These are phyloP conservation scores for Euclidia mi DNA, from an alignment of 2,888 invertebrate species.

Conservation along the genomic window DNA sequence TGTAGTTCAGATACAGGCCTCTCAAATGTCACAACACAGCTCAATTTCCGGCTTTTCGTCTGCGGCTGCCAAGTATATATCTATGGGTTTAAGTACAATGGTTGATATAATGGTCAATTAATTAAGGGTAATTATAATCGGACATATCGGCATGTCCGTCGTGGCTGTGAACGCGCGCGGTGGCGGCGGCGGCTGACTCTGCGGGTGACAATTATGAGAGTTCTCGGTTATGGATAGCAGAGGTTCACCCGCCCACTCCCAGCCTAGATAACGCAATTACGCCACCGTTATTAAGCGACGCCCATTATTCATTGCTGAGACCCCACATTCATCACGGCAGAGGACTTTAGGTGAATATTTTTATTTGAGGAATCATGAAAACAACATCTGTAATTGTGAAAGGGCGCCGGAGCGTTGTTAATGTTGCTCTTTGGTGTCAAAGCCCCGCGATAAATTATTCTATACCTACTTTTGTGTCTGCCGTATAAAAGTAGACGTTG, in stretches of 20 bases:
- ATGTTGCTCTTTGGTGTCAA: slow-evolving; percentile 35
- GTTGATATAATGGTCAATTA: slow-evolving; percentile 5
- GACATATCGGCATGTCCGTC: slow-evolving; percentile 55
- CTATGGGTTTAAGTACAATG: neutral
- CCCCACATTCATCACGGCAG: slow-evolving; percentile 70
- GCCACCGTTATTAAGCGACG: slow-evolving; percentile 81
- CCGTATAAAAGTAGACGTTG: slow-evolving; percentile 7
- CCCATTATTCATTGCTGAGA: slow-evolving; percentile 83
- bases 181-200: slow-evolving; percentile 48
- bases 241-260: slow-evolving; percentile 70
- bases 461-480: slow-evolving; percentile 15
- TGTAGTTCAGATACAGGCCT: too few species aligned
- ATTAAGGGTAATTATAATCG: slow-evolving; percentile 30
- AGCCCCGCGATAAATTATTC: slow-evolving; percentile 23
- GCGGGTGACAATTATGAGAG: slow-evolving; percentile 85
- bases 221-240: slow-evolving; percentile 80
- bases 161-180: slow-evolving; percentile 42
- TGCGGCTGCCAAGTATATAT: too few species aligned
- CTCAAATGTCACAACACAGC: too few species aligned
- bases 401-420: slow-evolving; percentile 39
- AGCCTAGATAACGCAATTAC: slow-evolving; percentile 87
- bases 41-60: too few species aligned
- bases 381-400: slow-evolving; percentile 53
- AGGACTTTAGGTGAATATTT: slow-evolving; percentile 56
- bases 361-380: slow-evolving; percentile 58